phyloP scores from a whole-genome alignment of 1,140 invertebrate genomes.

The Zaprionus africanus region DNA sequence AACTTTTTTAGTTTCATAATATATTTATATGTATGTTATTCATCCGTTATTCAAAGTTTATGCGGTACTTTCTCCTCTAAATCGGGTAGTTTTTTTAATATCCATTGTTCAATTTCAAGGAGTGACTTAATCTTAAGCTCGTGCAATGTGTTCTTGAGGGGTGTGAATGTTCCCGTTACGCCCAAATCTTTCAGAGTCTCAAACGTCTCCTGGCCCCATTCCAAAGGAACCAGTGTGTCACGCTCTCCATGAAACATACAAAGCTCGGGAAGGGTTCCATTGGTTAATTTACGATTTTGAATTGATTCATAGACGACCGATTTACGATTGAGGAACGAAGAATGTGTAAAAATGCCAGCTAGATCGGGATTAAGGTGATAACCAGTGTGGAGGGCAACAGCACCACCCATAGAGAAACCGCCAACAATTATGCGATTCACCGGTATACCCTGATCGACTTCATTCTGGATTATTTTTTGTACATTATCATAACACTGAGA shows the following conservation, averaged over 20 bases:
- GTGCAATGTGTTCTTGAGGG: constrained; percentile 85
- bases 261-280: constrained; percentile 70
- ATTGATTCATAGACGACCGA: constrained; percentile 87
- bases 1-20: neutral
- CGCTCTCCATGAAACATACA: constrained; percentile 85
- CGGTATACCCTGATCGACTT: constrained; percentile 88
- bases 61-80: constrained; percentile 55
- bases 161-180: constrained; percentile 85
- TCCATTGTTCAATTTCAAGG: constrained; percentile 85
- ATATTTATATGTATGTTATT: neutral
- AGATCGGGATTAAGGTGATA: constrained; percentile 87
- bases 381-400: constrained; percentile 88
- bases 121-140: constrained; percentile 86
- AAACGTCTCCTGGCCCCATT: constrained; percentile 86
- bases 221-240: constrained; percentile 86
- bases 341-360: constrained; percentile 89
- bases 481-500: constrained; percentile 86
- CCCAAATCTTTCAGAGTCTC: constrained; percentile 84
- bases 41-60: constrained; percentile 58
- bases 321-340: constrained; percentile 89
- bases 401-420: constrained; percentile 92
- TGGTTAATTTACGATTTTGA: constrained; percentile 35
- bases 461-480: constrained; percentile 87
- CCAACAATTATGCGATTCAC: constrained; percentile 88
- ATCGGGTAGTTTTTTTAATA: constrained; percentile 84